These are phyloP conservation scores for Lasiurus cinereus DNA, from an alignment of 2,113 vertebrate species.

Conservation along the genomic window DNA sequence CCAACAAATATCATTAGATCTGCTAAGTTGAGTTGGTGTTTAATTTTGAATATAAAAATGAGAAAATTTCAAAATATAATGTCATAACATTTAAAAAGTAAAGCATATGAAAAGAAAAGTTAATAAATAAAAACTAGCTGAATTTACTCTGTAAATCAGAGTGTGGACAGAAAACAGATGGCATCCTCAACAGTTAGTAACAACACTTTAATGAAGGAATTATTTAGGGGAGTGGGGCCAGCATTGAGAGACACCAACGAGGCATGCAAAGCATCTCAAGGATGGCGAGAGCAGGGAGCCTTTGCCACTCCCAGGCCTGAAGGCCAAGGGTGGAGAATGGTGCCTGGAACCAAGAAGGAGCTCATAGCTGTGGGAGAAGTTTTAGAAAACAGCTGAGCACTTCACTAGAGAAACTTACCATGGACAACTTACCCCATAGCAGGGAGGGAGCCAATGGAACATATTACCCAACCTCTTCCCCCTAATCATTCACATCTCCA, in stretches of 20 bases:
- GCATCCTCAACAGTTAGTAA: neutral
- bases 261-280: neutral
- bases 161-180: neutral
- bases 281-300: neutral
- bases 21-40: neutral
- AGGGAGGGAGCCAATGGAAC: neutral
- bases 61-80: neutral
- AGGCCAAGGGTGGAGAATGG: neutral
- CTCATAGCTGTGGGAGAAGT: neutral
- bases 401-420: neutral
- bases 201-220: neutral
- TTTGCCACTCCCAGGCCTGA: neutral
- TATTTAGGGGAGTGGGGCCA: neutral
- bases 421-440: neutral
- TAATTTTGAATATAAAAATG: slow-evolving; percentile 3
- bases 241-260: neutral
- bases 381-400: neutral
- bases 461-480: neutral
- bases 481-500: neutral
- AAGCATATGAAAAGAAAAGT: neutral
- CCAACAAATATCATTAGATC: neutral
- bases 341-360: neutral
- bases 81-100: neutral
- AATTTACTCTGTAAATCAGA: neutral
- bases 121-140: neutral